These are phyloP conservation scores for Stegodyphus dumicola DNA, from an alignment of 1,140 invertebrate species.

Conservation along the genomic window DNA sequence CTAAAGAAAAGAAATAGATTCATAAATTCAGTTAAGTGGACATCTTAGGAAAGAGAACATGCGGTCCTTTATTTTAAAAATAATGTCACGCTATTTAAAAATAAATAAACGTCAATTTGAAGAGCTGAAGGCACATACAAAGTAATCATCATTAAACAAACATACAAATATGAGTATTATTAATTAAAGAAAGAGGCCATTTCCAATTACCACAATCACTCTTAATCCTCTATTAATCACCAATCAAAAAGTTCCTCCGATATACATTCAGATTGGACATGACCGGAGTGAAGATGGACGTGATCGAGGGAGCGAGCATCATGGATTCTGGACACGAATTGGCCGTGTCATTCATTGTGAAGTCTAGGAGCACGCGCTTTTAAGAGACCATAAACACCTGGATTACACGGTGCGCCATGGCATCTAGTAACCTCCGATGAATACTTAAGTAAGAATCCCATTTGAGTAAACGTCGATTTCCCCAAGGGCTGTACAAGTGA, in stretches of 20 bases:
- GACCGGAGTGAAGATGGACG: not conserved
- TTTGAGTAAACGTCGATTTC: no score
- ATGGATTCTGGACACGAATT: slow-evolving; percentile 13
- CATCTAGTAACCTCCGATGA: not conserved
- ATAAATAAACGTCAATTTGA: no score
- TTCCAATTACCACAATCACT: slow-evolving; percentile 9
- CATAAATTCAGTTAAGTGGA: no score
- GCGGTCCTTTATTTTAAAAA: no score
- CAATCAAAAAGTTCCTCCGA: not conserved
- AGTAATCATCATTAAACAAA: no score
- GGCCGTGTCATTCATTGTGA: not conserved
- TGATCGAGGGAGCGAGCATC: not conserved
- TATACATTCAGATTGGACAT: not conserved
- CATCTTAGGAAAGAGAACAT: no score
- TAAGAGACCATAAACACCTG: slow-evolving; percentile 34
- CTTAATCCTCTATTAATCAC: not conserved
- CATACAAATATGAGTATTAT: no score
- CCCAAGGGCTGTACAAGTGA: no score
- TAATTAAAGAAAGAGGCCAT: not conserved
- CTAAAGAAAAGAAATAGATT: no score
- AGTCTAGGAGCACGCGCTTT: slow-evolving; percentile 1
- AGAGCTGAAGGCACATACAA: no score
- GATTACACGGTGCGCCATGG: slow-evolving; percentile 13
- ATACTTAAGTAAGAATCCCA: not conserved
- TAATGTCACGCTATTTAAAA: no score